Evolutionary conservation across 1,140 invertebrate species (phyloP).

Genomic region (Lepidotrigona ventralis): DNA sequence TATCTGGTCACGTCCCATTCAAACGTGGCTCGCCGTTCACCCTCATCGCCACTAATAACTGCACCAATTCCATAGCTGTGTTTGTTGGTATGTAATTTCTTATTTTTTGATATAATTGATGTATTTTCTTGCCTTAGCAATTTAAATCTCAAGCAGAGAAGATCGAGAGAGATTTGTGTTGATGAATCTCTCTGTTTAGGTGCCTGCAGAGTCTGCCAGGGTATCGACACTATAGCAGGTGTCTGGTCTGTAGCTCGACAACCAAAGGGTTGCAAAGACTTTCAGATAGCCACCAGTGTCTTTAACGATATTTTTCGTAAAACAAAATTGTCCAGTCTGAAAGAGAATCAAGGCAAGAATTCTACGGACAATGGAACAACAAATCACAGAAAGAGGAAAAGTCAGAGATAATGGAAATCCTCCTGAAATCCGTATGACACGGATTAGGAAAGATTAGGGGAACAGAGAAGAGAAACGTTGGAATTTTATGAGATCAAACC

Average conservation of each 20-base stretch:
- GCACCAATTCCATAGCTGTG: slow-evolving; percentile 63
- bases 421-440: slow-evolving; percentile 35
- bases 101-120: background rate
- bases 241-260: slow-evolving; percentile 65
- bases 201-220: slow-evolving; percentile 68
- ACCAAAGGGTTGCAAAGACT: slow-evolving; percentile 65
- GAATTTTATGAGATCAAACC: background rate
- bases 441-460: background rate
- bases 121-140: background rate
- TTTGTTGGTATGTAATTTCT: slow-evolving; percentile 62
- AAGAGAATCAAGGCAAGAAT: slow-evolving; percentile 30
- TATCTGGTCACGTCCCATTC: slow-evolving; percentile 65
- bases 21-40: slow-evolving; percentile 64
- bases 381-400: slow-evolving; percentile 22
- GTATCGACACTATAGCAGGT: slow-evolving; percentile 69
- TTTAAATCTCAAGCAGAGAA: background rate
- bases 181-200: slow-evolving; percentile 43
- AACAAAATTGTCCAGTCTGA: slow-evolving; percentile 48
- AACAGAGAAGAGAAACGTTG: background rate
- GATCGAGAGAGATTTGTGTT: background rate
- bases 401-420: background rate
- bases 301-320: slow-evolving; percentile 68
- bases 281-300: slow-evolving; percentile 63
- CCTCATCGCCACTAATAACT: slow-evolving; percentile 61
- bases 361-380: background rate